phyloP scores from a whole-genome alignment of 2,797 vertebrate genomes.

The Anniella stebbinsi region DNA sequence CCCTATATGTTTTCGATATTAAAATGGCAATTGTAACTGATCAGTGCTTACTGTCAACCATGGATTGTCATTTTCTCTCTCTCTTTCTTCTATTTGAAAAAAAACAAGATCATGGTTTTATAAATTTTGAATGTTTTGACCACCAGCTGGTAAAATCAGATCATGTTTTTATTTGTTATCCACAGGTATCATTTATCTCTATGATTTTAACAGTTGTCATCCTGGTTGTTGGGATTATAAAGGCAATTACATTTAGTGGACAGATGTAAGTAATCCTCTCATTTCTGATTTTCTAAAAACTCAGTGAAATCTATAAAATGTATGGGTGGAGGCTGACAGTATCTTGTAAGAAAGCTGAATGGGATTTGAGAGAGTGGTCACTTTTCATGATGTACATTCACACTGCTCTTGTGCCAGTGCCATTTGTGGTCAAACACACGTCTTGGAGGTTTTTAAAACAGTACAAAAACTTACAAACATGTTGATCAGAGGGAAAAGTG shows the following conservation, averaged over 20 bases:
- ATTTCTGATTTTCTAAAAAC: background rate
- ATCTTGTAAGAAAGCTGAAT: background rate
- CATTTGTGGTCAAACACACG: background rate
- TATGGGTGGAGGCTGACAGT: background rate
- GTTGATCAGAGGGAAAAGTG: background rate
- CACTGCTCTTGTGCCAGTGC: background rate
- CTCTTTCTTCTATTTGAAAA: slow-evolving; percentile 8
- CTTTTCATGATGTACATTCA: background rate
- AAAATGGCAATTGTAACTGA: background rate
- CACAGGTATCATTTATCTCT: slow-evolving; percentile 91
- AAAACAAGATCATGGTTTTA: slow-evolving; percentile 3
- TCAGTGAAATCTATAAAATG: background rate
- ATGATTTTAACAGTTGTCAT: slow-evolving; percentile 88
- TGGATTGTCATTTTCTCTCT: background rate
- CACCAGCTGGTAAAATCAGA: slow-evolving; percentile 19
- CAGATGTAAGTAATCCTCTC: slow-evolving; percentile 83
- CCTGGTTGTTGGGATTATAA: slow-evolving; percentile 86
- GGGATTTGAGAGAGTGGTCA: background rate
- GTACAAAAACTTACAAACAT: background rate
- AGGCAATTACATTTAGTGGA: slow-evolving; percentile 84
- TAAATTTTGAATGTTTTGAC: background rate
- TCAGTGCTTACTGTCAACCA: background rate
- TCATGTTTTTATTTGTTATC: slow-evolving; percentile 45
- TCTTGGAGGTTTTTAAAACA: background rate
- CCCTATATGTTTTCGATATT: background rate